Conservation (phyloP, 92 coral and sea anemone genomes). For the Zoanthus sociatus region DNA sequence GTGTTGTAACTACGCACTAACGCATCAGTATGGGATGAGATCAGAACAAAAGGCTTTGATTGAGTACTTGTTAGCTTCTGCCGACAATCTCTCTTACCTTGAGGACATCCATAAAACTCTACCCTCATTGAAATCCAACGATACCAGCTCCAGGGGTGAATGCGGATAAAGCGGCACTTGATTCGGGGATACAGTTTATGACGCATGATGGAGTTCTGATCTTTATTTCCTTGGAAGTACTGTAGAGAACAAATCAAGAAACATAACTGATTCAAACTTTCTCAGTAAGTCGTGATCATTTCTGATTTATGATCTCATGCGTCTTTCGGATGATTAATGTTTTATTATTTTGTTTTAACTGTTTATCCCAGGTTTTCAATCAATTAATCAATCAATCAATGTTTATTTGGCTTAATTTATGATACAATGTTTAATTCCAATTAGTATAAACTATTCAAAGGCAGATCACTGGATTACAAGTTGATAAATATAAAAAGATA, state of each 20-base stretch:
- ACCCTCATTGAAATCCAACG: slow-evolving; percentile 83
- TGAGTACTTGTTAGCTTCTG: not conserved
- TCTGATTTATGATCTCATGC: not conserved
- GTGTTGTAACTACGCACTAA: no score
- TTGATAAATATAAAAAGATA: no score
- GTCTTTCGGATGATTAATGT: no score
- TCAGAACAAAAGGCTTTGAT: not conserved
- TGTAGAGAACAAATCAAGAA: slow-evolving; percentile 7
- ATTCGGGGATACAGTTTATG: slow-evolving; percentile 70
- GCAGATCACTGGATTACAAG: no score
- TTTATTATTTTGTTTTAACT: no score
- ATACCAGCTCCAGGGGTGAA: slow-evolving; percentile 84
- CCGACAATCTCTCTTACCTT: slow-evolving; percentile 52
- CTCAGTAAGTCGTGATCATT: not conserved
- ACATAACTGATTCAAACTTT: not conserved
- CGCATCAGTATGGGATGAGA: no score
- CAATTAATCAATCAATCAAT: no score
- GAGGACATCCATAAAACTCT: slow-evolving; percentile 82
- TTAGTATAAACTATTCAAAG: no score
- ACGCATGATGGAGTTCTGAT: slow-evolving; percentile 71
- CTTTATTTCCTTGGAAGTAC: slow-evolving; percentile 78
- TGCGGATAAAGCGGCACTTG: slow-evolving; percentile 77
- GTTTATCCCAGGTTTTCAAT: no score
- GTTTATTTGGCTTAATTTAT: no score
- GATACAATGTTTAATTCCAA: no score